Evolutionary conservation across 2,797 vertebrate genomes (phyloP), one percentile per base, ranked within the genome.

Genomic region (Emys orbicularis): DNA sequence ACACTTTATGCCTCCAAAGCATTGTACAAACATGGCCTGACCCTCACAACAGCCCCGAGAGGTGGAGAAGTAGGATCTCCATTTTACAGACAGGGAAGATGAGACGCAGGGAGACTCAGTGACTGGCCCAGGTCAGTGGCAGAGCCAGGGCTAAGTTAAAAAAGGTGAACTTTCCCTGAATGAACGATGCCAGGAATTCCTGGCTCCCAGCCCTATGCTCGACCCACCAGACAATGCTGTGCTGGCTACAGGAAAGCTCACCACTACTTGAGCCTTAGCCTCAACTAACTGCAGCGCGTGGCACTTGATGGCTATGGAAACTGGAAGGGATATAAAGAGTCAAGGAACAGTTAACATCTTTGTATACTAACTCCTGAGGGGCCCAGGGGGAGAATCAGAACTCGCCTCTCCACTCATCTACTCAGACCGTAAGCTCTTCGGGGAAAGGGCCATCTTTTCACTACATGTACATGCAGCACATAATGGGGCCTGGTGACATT

Each of bases 11-110:
- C 41, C 52, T 27, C 49, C 83, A 86, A 86, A 86, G 41, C 15
- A 0, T 21, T 0, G 0, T 5, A 4, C 29, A 10, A n/a, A 47
- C 49, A 47, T 1, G 9, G 56, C 41, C 41, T 57, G 56, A 57
- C 15, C 53, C 53, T 16, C 41, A 16, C 15, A 1, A 21, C 18
- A 29, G 54, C 54, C 54, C 18, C 5, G 50, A 41, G 52, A 29
- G 23, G 72, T 15, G 4, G 41, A 41, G 6, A 82, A 27, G n/a
- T 41, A 72, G 54, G 54, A 54, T 41, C 68, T 41, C 37, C 68
- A 72, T 72, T 72, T 61, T 61, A 61, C 31, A 61, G 59, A 31
- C 13, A 50, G 54, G 27, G 57, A 59, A 29, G 27, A 12, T 19
- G 65, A 18, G n/a, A 8, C 19, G 2, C 50, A 65, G 41, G 3